phyloP scores from a whole-genome alignment of 2,888 invertebrate species.

The Pachliopta kotzebuea region DNA sequence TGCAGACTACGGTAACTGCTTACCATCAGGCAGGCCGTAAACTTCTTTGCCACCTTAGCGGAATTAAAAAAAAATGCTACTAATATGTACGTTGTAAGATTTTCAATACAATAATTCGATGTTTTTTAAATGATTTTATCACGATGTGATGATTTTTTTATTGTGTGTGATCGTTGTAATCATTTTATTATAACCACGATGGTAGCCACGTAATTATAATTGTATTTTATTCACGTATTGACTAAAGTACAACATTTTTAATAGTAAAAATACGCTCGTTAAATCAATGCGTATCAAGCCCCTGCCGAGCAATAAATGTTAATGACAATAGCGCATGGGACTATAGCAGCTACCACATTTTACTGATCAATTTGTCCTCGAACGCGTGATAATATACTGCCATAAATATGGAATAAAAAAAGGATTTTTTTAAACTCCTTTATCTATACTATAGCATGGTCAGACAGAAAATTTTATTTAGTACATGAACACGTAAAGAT shows the following conservation, averaged over 20 bases:
- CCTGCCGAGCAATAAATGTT: conserved; percentile 25
- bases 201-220: too few relatives aligned
- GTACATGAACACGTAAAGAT: too few relatives aligned
- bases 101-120: too few relatives aligned
- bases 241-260: conserved; percentile 10
- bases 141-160: too few relatives aligned
- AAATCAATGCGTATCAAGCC: conserved; percentile 23
- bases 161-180: too few relatives aligned
- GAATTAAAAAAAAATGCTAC: too few relatives aligned
- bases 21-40: too few relatives aligned
- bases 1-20: too few relatives aligned
- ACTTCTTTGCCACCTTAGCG: too few relatives aligned
- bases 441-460: background rate
- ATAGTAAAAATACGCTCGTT: conserved; percentile 22
- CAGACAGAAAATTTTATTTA: background rate
- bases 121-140: too few relatives aligned
- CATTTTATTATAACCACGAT: too few relatives aligned
- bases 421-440: background rate
- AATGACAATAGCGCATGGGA: conserved; percentile 31
- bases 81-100: too few relatives aligned
- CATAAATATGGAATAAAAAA: conserved; percentile 1
- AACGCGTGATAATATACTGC: conserved; percentile 9
- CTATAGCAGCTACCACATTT: conserved; percentile 16
- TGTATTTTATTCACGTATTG: background rate
- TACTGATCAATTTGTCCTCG: conserved; percentile 9